Evolutionary conservation across 2,113 vertebrate species (phyloP).

Genomic region (Herpailurus yagouaroundi): DNA sequence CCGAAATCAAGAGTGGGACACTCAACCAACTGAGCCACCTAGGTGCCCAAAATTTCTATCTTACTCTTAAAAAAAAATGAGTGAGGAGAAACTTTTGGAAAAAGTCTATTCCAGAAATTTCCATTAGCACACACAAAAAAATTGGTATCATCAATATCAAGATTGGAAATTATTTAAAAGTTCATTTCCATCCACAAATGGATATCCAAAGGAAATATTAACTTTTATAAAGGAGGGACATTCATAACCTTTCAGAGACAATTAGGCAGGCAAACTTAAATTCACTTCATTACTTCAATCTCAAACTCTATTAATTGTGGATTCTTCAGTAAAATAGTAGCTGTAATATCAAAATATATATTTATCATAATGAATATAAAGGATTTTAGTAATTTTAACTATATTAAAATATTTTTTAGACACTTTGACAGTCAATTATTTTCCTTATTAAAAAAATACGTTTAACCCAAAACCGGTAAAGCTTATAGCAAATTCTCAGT

Average conservation of each 20-base stretch:
- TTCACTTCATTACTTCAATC: not conserved
- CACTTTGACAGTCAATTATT: not conserved
- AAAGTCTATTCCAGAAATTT: slow-evolving; percentile 67
- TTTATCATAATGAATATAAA: not conserved
- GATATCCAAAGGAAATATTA: not conserved
- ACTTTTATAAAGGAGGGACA: not conserved
- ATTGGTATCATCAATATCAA: slow-evolving; percentile 17
- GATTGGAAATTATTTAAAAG: slow-evolving; percentile 61
- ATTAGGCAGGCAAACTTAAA: not conserved
- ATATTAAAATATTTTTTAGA: not conserved
- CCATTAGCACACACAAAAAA: slow-evolving; percentile 69
- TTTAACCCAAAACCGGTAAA: not conserved
- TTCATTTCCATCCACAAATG: slow-evolving; percentile 57
- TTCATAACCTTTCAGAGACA: not conserved
- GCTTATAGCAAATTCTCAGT: not conserved
- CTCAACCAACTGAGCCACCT: too few relatives aligned
- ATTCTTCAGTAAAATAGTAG: not conserved
- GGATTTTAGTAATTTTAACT: not conserved
- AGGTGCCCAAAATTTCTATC: slow-evolving; percentile 47
- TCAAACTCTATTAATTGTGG: not conserved
- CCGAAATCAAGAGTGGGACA: too few relatives aligned
- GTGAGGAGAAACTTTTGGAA: slow-evolving; percentile 56
- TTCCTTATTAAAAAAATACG: not conserved
- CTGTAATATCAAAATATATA: not conserved
- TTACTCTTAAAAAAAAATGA: slow-evolving; percentile 51